phyloP scores from a whole-genome alignment of 1,140 invertebrate genomes.

The Apis laboriosa region DNA sequence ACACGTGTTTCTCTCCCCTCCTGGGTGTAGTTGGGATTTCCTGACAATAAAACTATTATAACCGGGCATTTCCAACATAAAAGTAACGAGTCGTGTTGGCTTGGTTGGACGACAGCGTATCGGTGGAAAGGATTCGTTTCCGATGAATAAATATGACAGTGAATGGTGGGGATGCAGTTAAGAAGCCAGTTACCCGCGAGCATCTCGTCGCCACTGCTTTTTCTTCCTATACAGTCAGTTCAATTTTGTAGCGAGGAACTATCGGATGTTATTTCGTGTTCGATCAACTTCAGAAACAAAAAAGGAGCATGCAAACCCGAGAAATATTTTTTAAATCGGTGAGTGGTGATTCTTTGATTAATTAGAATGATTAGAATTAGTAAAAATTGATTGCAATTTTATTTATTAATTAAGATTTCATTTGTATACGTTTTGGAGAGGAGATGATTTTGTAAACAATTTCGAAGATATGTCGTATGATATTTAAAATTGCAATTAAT shows the following conservation, averaged over 20 bases:
- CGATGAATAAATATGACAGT: constrained; percentile 26
- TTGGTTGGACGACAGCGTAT: background rate
- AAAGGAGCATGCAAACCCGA: background rate
- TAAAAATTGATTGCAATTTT: background rate
- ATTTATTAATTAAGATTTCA: background rate
- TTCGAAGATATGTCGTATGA: too few relatives aligned
- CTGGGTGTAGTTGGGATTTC: constrained; percentile 21
- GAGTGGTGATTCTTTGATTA: background rate
- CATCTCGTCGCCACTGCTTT: constrained; percentile 14
- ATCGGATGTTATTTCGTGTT: constrained; percentile 18
- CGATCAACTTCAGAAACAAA: background rate
- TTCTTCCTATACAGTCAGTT: constrained; percentile 18
- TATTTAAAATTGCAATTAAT: background rate
- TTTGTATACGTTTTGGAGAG: background rate
- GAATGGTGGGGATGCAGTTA: constrained; percentile 35
- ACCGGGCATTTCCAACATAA: constrained; percentile 57
- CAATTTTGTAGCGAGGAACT: background rate
- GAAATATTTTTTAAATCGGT: constrained; percentile 19
- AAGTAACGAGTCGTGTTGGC: constrained; percentile 23
- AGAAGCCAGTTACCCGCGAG: constrained; percentile 11
- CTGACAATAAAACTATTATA: constrained; percentile 48
- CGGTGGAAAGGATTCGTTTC: constrained; percentile 23
- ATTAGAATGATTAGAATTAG: background rate
- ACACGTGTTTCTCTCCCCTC: background rate
- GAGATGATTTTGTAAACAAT: too few relatives aligned